Base-by-base conservation (phyloP, 2,113 vertebrate species). In the Eira barbara region DNA sequence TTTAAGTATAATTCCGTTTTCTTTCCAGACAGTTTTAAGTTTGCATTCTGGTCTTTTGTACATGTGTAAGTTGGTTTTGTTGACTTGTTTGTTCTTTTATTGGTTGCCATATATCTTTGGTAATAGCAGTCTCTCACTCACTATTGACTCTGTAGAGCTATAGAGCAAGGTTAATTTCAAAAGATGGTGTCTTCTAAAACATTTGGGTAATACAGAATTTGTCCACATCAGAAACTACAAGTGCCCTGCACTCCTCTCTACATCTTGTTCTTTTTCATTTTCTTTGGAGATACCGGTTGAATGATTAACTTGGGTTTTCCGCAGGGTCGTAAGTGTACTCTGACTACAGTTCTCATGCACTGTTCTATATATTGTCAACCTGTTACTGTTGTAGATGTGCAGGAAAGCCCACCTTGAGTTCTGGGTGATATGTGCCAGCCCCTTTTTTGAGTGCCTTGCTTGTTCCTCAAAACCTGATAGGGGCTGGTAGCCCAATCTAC, bases 391-490 rank as follows among this genome's bases (percentile, higher is more conserved):
- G 55, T 63, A 79, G 89, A 78, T 34, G 17, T 71, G 42, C n/a
- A 89, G 79, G 89, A 94, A 85, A 93, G 36, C 39, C 55, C 39
- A 74, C 63, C 74, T 69, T 86, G 85, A 92, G 42, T 89, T 90
- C 31, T 52, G 71, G 63, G 42, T 80, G 34, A 42, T 59, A 3
- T 36, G 36, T 92, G 76, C 81, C 91, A 63, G 23, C 31, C 15
- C 18, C 49, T 92, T 94, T 91, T 34, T 86, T 89, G 73, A 89
- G 61, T 69, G 34, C 23, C 85, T 92, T 97, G 55, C 91, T 97
- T 91, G 47, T 89, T 98, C 71, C 94, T 95, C 18, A 93, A 76
- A 95, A 57, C 47, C 4, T 80, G 21, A 90, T 94, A 95, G 69
- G 59, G 76, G 7, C 17, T 61, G 65, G 76, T 82, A 27, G 5